Evolutionary conservation across 2,888 invertebrate genomes (phyloP).

Genomic region (Chymomyza caudatula): DNA sequence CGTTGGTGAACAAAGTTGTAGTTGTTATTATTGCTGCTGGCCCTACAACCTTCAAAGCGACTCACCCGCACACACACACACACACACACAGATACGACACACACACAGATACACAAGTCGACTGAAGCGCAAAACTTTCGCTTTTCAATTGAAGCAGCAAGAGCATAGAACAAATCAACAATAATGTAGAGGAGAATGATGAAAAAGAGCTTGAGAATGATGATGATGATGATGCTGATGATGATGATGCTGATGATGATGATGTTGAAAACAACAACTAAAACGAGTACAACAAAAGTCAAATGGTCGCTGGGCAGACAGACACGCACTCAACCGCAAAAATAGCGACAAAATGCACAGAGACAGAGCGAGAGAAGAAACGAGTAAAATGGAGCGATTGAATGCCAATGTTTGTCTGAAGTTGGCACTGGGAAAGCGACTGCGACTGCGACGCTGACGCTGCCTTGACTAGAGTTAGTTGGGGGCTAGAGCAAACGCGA

Average conservation of each 20-base stretch:
- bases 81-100: background rate
- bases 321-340: slow-evolving; percentile 40
- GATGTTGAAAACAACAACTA: slow-evolving; percentile 1
- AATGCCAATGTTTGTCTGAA: background rate
- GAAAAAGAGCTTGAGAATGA: background rate
- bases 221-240: background rate
- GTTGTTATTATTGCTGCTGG: background rate
- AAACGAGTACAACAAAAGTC: no score
- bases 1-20: no score
- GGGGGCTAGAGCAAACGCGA: slow-evolving; percentile 2
- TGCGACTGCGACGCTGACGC: background rate
- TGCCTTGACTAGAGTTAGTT: slow-evolving; percentile 26
- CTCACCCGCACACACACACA: background rate
- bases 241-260: background rate
- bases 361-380: background rate
- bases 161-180: background rate
- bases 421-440: background rate
- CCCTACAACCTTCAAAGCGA: background rate
- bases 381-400: background rate
- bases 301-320: slow-evolving; percentile 24
- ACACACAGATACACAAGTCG: background rate
- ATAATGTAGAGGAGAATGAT: background rate
- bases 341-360: slow-evolving; percentile 10
- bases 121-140: slow-evolving; percentile 38
- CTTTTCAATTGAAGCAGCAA: slow-evolving; percentile 28